Percentiles rank a stretch among this genome's conserved stretches.
Evolutionary conservation across 2,113 vertebrate genomes (phyloP).

Genomic region (Lagopus muta): DNA sequence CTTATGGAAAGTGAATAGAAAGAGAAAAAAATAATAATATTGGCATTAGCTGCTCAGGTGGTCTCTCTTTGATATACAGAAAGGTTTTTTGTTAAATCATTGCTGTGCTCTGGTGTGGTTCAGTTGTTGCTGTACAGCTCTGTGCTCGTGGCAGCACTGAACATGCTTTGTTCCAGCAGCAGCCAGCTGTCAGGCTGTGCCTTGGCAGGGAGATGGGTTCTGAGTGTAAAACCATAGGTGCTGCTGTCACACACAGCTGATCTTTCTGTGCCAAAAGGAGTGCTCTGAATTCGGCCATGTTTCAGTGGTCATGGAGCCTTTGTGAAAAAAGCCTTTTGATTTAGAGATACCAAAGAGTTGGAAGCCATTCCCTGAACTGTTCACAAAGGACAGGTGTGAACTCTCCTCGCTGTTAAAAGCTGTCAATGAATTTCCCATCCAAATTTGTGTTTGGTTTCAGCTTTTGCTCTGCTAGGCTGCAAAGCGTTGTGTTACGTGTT

Average conservation of each 20-base stretch:
- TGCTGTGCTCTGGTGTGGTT: constrained; percentile 1
- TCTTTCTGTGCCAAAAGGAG: not conserved
- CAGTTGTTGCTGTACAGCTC: constrained; percentile 8
- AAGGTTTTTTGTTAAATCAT: not conserved
- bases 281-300: not conserved
- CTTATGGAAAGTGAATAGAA: not conserved
- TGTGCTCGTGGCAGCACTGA: not conserved
- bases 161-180: not conserved
- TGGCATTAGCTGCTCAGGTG: not conserved
- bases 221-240: not conserved
- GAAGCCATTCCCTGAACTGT: not conserved
- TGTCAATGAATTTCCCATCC: not conserved
- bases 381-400: not conserved
- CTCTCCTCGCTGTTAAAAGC: not conserved
- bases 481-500: not conserved
- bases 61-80: not conserved
- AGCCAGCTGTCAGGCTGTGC: not conserved
- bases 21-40: not conserved
- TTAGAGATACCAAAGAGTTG: not conserved
- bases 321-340: not conserved
- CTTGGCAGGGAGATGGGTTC: not conserved
- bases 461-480: not conserved
- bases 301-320: not conserved
- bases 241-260: not conserved
- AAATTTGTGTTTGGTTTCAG: not conserved